These are phyloP conservation scores for Aegithalos caudatus DNA, from an alignment of 2,113 vertebrate species.

Conservation along the genomic window DNA sequence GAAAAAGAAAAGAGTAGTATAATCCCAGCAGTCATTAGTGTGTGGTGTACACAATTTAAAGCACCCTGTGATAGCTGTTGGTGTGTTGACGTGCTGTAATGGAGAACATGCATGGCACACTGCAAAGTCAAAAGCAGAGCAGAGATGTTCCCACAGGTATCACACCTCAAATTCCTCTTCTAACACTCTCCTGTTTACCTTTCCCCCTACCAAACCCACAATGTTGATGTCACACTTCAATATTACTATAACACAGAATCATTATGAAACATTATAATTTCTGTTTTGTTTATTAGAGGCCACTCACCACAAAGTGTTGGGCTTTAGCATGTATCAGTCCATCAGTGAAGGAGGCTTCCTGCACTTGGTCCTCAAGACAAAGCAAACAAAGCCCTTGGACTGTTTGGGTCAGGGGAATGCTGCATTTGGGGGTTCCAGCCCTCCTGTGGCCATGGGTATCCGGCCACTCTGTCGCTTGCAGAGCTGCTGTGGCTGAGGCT, in stretches of 20 bases:
- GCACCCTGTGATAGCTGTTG: background rate
- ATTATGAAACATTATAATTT: background rate
- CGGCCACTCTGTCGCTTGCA: accelerated
- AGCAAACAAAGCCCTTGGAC: background rate
- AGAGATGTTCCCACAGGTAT: background rate
- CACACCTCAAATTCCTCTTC: background rate
- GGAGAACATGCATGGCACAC: background rate
- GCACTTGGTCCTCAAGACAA: background rate
- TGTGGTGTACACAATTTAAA: background rate
- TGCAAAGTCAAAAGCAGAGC: background rate
- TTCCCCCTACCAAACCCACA: background rate
- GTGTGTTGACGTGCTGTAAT: background rate
- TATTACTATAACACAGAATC: background rate
- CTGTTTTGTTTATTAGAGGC: background rate
- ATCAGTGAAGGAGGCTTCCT: background rate
- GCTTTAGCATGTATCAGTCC: accelerated
- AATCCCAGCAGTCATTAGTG: background rate
- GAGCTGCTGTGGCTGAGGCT: background rate
- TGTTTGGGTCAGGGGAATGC: background rate
- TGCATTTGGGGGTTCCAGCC: background rate
- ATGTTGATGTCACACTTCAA: background rate
- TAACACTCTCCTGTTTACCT: background rate
- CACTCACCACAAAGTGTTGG: accelerated
- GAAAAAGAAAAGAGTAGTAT: background rate
- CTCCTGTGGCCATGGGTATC: accelerated